These are phyloP conservation scores for Pseudorhiza aurosa DNA, from an alignment of 30 jellyfish, hydroid and myxozoan species.

Conservation along the genomic window DNA sequence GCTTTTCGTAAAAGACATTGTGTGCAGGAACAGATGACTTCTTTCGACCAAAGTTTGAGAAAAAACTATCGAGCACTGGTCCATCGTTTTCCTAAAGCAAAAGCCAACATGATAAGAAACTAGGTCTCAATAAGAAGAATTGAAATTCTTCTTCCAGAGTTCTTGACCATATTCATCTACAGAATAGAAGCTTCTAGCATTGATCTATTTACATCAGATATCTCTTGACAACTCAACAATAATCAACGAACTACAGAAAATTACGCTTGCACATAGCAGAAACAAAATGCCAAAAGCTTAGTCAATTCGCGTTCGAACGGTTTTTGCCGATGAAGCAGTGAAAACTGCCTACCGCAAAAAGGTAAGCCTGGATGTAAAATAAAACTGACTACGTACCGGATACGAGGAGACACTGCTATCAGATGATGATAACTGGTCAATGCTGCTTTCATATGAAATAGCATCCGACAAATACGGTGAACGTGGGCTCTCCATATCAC, in stretches of 20 bases:
- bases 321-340: no score
- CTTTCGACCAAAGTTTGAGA: constrained; percentile 41
- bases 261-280: no score
- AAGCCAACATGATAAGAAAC: neutral
- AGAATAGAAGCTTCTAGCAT: no score
- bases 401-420: neutral
- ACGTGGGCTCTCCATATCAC: constrained; percentile 16
- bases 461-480: neutral
- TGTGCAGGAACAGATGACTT: constrained; percentile 34
- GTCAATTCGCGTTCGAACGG: no score
- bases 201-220: no score
- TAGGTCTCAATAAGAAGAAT: neutral
- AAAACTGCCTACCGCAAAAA: no score
- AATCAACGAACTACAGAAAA: no score
- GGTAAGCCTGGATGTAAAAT: no score
- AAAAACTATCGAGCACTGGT: constrained; percentile 13
- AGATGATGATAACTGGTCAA: neutral
- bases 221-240: no score
- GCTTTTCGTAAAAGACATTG: neutral
- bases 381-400: neutral
- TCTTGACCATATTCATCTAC: no score
- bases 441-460: neutral
- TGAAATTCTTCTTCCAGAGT: no score
- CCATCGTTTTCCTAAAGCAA: constrained; percentile 35
- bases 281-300: no score